These are phyloP conservation scores for Crenuchus spilurus DNA, from an alignment of 2,797 vertebrate genomes.

Conservation along the genomic window DNA sequence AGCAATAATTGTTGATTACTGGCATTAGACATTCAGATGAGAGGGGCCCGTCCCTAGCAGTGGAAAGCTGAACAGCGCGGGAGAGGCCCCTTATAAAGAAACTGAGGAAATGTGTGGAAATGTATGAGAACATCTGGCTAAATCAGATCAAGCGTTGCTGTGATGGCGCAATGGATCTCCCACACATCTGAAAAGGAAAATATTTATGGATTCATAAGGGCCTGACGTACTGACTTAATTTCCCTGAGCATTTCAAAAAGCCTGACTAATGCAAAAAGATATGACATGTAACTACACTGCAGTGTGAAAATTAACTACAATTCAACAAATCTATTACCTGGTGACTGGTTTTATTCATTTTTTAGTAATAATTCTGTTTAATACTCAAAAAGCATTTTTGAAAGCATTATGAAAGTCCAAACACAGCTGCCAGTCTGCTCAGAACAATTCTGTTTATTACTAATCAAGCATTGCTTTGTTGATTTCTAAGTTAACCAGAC, in stretches of 20 bases:
- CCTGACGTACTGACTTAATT: neutral
- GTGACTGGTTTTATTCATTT: neutral
- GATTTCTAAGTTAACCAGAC: too few species aligned
- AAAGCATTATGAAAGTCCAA: neutral
- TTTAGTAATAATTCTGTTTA: neutral
- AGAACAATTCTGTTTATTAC: too few species aligned
- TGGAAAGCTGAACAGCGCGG: too few species aligned
- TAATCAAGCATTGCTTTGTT: too few species aligned
- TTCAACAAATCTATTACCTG: neutral
- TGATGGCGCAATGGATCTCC: neutral
- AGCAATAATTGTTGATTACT: too few species aligned
- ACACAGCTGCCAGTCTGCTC: neutral
- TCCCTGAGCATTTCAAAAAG: neutral
- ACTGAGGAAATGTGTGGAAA: neutral
- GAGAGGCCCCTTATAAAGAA: too few species aligned
- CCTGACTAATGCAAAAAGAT: neutral
- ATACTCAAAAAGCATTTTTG: neutral
- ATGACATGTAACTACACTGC: neutral
- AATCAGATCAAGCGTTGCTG: neutral
- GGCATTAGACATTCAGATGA: too few species aligned
- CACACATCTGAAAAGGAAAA: neutral
- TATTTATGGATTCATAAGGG: neutral
- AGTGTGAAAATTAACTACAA: neutral
- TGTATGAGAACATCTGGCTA: neutral
- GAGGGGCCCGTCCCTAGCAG: too few species aligned